Base-by-base conservation (phyloP, 2,113 vertebrate species). In the Hirundichthys speculiger region DNA sequence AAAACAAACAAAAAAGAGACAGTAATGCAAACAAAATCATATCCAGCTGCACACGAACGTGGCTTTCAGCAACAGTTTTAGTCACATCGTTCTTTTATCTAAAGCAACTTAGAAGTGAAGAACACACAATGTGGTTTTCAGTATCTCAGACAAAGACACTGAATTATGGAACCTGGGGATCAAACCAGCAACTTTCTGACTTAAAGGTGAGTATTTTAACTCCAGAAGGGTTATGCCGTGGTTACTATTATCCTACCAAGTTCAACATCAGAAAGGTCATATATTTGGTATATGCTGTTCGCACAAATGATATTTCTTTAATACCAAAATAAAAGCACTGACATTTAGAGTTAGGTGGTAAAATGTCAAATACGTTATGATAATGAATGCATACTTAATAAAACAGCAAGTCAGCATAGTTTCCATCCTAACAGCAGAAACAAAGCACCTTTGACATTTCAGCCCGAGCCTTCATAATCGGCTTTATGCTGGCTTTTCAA, bases 401-500 rank as follows among this genome's bases (percentile, higher is more conserved):
- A 66, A 75, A 46, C 30, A 41, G 52, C 20, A 42, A 52, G 22
- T 77, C 25, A 41, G 22, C 60, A 65, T 21, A 47, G 51, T 56
- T 69, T 72, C 61, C 25, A 59, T 38, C 59, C 39, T 21, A 45
- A 27, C 53, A 16, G 47, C 69, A 58, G 55, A 72, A 80, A 81
- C 69, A 77, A 77, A 55, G 14, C 67, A 63, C 69, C 80, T 82
- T 74, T 89, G 61, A 82, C 83, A 88, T 88, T 85, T 88, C 58
- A 57, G 71, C 52, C 50, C 1, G 2, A 74, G 57, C 58, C 43
- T 56, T 56, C 24, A 27, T 75, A 63, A 82, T 79, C 62, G 63
- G 50, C 47, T 64, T 56, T 65, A 54, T 42, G 27, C 49, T 43
- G 57, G 41, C 45, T 47, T 84, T 56, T 73, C 53, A 71, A 72